phyloP scores from a whole-genome alignment of 35 echinoderm and acorn worm genomes.

The Hemicentrotus pulcherrimus region DNA sequence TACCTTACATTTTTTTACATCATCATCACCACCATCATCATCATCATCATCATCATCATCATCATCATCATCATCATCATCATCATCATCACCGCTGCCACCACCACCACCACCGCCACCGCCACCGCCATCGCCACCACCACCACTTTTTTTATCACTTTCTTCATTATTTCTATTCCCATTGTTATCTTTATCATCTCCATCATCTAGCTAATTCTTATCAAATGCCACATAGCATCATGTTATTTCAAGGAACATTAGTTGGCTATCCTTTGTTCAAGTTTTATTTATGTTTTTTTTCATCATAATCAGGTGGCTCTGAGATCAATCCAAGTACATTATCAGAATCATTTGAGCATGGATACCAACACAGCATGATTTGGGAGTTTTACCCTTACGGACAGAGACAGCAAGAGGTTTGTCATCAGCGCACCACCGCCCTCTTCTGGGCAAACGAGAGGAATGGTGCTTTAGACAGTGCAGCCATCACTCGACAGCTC shows the following conservation, averaged over 20 bases:
- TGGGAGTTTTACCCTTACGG: constrained; percentile 92
- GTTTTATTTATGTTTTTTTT: background rate
- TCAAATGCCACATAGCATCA: background rate
- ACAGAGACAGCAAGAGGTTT: constrained; percentile 52
- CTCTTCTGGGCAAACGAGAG: constrained; percentile 76
- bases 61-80: background rate
- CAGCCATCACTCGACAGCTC: constrained; percentile 72
- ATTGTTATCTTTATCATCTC: too few relatives aligned
- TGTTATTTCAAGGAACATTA: background rate
- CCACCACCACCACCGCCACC: too few relatives aligned
- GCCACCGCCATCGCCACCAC: too few relatives aligned
- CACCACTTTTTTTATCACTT: too few relatives aligned
- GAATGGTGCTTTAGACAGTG: constrained; percentile 51
- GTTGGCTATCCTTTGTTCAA: background rate
- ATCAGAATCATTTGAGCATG: constrained; percentile 66
- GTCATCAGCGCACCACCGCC: constrained; percentile 55
- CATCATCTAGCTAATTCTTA: too few relatives aligned
- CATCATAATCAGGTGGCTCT: constrained; percentile 73
- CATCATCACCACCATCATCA: background rate
- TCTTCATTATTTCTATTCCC: too few relatives aligned
- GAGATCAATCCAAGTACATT: constrained; percentile 82
- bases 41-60: background rate
- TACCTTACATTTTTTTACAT: background rate
- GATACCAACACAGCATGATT: background rate
- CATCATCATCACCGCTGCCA: too few relatives aligned